These are phyloP conservation scores for Caenorhabditis uteleia DNA, from an alignment of 2,888 invertebrate genomes.

Conservation along the genomic window DNA sequence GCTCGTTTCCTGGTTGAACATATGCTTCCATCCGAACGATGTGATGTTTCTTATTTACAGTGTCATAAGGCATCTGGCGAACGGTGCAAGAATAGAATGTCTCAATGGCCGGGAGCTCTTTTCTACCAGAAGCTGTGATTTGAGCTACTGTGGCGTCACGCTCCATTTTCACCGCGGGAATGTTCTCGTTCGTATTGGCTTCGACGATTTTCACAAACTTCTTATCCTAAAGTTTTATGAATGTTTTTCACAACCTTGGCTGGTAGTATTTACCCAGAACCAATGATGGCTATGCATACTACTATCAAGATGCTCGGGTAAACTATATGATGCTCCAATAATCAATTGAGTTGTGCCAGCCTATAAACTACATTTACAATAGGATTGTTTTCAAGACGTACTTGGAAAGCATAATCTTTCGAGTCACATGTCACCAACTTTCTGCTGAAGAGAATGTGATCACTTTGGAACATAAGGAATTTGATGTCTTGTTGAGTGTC, in stretches of 20 bases:
- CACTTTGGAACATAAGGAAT: constrained; percentile 17
- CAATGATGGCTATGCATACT: no score
- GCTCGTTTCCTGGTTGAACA: constrained; percentile 82
- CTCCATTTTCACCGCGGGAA: background rate
- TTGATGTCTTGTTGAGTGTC: constrained; percentile 62
- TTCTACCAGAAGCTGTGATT: background rate
- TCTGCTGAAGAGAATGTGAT: constrained; percentile 49
- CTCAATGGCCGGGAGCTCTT: constrained; percentile 22
- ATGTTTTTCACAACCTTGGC: background rate
- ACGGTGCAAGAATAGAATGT: constrained; percentile 34
- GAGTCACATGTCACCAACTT: constrained; percentile 65
- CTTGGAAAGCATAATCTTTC: constrained; percentile 65
- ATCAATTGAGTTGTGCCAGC: constrained; percentile 72
- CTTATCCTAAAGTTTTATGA: constrained; percentile 18
- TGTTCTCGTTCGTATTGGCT: background rate
- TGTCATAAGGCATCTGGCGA: constrained; percentile 29
- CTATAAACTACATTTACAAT: constrained; percentile 61
- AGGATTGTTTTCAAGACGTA: constrained; percentile 2
- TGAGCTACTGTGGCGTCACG: background rate
- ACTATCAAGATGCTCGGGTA: no score
- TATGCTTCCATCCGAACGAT: constrained; percentile 82
- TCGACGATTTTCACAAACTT: constrained; percentile 31
- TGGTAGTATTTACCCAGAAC: constrained; percentile 36
- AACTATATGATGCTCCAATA: constrained; percentile 32
- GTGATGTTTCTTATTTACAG: constrained; percentile 15